A percentile compares a stretch with the other conserved stretches of the same genome.
Evolutionary conservation across 2,113 vertebrate genomes (phyloP).

Genomic region (Diadophis punctatus): DNA sequence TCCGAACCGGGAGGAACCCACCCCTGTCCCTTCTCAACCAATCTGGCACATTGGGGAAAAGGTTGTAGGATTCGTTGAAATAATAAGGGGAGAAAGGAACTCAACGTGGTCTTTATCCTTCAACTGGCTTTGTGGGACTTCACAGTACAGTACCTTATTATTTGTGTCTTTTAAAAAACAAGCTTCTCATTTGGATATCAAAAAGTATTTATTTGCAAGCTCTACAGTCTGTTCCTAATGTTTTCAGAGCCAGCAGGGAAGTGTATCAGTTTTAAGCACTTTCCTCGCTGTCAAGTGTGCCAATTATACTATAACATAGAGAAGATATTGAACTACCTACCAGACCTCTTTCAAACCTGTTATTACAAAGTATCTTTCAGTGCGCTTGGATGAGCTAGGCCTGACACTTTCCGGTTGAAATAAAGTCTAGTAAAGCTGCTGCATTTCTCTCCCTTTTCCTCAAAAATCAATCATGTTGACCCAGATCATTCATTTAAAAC

Average conservation of each 20-base stretch:
- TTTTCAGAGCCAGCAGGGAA: conserved; percentile 39
- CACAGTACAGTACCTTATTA: conserved; percentile 32
- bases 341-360: conserved; percentile 29
- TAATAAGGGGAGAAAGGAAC: conserved; percentile 5
- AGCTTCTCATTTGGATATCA: neutral
- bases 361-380: conserved; percentile 37
- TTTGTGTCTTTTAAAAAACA: conserved; percentile 23
- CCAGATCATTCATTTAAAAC: conserved; percentile 12
- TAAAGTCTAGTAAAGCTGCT: conserved; percentile 36
- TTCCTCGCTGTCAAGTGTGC: conserved; percentile 20
- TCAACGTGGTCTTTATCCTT: neutral
- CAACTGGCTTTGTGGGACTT: neutral
- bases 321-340: conserved; percentile 29
- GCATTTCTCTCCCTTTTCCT: neutral
- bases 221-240: neutral
- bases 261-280: conserved; percentile 43
- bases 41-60: neutral
- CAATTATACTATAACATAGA: conserved; percentile 33
- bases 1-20: too few species aligned
- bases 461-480: conserved; percentile 13
- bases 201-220: conserved; percentile 39
- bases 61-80: neutral
- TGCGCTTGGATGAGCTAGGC: neutral
- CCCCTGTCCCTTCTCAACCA: neutral
- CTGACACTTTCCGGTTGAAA: conserved; percentile 29